Percentiles rank a stretch among this genome's conserved stretches.
Evolutionary conservation across 2,888 invertebrate genomes (phyloP).

Genomic region (Hypercompe scribonia): DNA sequence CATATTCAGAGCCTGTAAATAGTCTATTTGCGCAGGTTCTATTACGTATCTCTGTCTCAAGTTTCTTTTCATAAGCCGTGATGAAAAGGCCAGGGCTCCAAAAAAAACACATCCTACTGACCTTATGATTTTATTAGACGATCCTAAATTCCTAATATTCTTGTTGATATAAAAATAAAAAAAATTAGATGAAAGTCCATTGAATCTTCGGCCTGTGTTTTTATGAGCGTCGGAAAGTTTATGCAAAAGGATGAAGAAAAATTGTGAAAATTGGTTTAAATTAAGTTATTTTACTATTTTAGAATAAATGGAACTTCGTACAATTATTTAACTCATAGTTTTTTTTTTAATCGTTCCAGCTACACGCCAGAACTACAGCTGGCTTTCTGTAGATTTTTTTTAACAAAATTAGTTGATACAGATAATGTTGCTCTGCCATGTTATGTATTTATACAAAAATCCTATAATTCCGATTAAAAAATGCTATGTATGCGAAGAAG

Average conservation of each 20-base stretch:
- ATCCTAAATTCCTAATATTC: constrained; percentile 36
- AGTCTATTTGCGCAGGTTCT: constrained; percentile 24
- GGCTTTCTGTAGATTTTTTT: too few relatives aligned
- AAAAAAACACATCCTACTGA: constrained; percentile 25
- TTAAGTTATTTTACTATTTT: background rate
- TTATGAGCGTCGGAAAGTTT: background rate
- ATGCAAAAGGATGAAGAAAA: too few relatives aligned
- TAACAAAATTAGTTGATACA: too few relatives aligned
- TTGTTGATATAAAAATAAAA: constrained; percentile 20
- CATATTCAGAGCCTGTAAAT: constrained; percentile 14
- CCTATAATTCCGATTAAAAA: too few relatives aligned
- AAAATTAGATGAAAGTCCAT: constrained; percentile 6
- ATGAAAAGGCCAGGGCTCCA: constrained; percentile 24
- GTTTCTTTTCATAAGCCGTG: constrained; percentile 22
- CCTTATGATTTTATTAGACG: constrained; percentile 35
- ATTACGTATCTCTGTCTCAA: constrained; percentile 12
- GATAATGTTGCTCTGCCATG: too few relatives aligned
- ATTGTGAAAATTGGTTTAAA: background rate
- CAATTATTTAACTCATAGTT: too few relatives aligned
- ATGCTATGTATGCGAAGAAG: too few relatives aligned
- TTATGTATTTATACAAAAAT: too few relatives aligned
- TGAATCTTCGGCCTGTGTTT: background rate
- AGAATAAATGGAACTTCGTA: background rate
- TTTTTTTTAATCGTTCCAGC: too few relatives aligned
- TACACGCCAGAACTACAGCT: too few relatives aligned